Percentiles rank a stretch among this genome's conserved stretches.
Evolutionary conservation across 2,888 invertebrate species (phyloP).

Genomic region (Euplagia quadripunctaria): DNA sequence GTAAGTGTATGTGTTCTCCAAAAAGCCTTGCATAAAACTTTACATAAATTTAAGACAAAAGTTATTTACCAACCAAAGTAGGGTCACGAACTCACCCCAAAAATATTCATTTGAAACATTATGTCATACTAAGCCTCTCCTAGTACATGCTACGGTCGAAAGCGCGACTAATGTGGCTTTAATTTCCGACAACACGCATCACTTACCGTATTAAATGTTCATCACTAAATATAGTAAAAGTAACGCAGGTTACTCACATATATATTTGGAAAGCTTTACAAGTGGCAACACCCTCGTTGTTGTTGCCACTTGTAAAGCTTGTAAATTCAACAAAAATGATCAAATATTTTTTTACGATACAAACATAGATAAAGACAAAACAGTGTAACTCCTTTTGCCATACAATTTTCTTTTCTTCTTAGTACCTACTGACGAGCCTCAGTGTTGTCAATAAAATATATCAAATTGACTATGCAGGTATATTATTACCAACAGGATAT

Average conservation of each 20-base stretch:
- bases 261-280: background rate
- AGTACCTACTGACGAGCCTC: too few relatives aligned
- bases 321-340: background rate
- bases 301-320: too few relatives aligned
- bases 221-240: slow-evolving; percentile 4
- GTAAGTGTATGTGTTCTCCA: background rate
- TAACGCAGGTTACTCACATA: background rate
- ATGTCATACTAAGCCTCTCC: slow-evolving; percentile 16
- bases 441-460: too few relatives aligned
- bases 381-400: too few relatives aligned
- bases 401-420: too few relatives aligned
- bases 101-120: slow-evolving; percentile 4
- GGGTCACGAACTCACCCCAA: background rate
- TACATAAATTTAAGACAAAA: background rate
- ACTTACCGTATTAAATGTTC: slow-evolving; percentile 39
- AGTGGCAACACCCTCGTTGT: background rate
- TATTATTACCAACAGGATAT: too few relatives aligned
- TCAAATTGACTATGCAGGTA: too few relatives aligned
- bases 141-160: slow-evolving; percentile 36
- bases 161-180: slow-evolving; percentile 51
- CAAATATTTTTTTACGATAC: background rate
- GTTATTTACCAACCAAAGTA: background rate
- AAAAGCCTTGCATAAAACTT: background rate
- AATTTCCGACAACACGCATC: slow-evolving; percentile 50
- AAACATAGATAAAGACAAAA: background rate